Evolutionary conservation across 2,888 invertebrate genomes (phyloP), one percentile per base, ranked within the genome.

Genomic region (Chrysomela aeneicollis): DNA sequence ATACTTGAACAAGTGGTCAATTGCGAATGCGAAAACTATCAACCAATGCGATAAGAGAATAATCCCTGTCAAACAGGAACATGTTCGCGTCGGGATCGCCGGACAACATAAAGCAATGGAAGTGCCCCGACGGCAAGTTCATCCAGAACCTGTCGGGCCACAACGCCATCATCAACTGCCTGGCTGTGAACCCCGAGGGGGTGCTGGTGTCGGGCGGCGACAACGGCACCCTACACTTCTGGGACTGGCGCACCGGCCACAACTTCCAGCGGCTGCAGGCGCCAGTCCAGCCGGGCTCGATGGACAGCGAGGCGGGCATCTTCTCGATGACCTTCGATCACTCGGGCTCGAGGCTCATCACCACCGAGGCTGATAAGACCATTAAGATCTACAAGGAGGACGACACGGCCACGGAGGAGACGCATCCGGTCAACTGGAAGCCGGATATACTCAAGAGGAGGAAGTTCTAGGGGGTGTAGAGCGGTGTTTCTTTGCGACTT

Each of bases 241-340:
- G 98, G 98, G 99, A 99, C 82, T 99, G 98, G 98, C 88, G 95
- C 76, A 98, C 98, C 0, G 99, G 98, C 0, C 98, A 98, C 79
- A 99, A 99, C 84, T 99, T 98, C 85, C 99, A 99, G 84, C 86
- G 94, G 64, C 60, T 86, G 2, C 87, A 93, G 88, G 91, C 97
- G 3, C 93, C 95, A 1, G 97, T 96, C 0, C 99, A 99, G 81
- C 98, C 98, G 0, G 99, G 99, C 12, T 98, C 98, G 0, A 98
- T 99, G 91, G 99, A 99, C 83, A 97, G 97, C 15, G 99, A 99
- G 83, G 95, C 97, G 17, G 99, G 99, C 47, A 93, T 99, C 70
- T 99, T 97, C 85, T 91, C 98, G 59, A 92, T 97, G 88, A 91
- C 90, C 0, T 99, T 94, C 82, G 99, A 99, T 83, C 90, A 92